Evolutionary conservation across 2,888 invertebrate genomes (phyloP).

Genomic region (Galerucella nymphaeae): DNA sequence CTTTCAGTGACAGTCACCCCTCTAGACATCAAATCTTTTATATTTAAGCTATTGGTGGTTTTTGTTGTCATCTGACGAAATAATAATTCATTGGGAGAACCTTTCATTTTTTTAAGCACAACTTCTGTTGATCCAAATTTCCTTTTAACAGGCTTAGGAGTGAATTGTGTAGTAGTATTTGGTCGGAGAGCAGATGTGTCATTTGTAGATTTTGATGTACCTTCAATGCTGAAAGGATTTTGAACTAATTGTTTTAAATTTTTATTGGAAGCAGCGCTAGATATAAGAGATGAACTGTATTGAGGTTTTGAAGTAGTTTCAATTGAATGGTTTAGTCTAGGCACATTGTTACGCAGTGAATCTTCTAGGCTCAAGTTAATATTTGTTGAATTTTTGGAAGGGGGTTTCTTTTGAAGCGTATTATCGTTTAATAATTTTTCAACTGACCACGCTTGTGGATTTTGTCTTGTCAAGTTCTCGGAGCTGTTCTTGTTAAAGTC

Average conservation of each 20-base stretch:
- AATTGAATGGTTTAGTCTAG: not conserved
- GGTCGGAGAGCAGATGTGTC: not conserved
- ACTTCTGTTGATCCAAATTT: not conserved
- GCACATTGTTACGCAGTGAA: not conserved
- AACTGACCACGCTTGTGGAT: too few species aligned
- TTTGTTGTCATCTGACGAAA: not conserved
- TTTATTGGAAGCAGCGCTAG: not conserved
- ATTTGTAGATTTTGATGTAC: not conserved
- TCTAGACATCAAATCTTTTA: not conserved
- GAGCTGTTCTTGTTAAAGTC: too few species aligned
- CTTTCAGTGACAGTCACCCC: not conserved
- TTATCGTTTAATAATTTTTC: too few species aligned
- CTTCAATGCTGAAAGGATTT: conserved; percentile 1
- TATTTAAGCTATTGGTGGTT: not conserved
- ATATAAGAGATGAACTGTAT: not conserved
- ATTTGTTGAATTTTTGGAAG: too few species aligned
- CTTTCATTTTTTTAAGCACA: not conserved
- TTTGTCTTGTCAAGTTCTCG: too few species aligned
- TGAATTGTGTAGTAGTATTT: not conserved
- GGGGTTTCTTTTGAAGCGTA: too few species aligned
- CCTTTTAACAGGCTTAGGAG: not conserved
- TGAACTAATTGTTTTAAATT: not conserved
- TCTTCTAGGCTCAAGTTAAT: too few species aligned
- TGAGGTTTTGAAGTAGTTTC: not conserved
- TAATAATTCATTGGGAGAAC: not conserved